Base-by-base conservation (phyloP, 1,140 invertebrate species). In the Drosophila carrolli region DNA sequence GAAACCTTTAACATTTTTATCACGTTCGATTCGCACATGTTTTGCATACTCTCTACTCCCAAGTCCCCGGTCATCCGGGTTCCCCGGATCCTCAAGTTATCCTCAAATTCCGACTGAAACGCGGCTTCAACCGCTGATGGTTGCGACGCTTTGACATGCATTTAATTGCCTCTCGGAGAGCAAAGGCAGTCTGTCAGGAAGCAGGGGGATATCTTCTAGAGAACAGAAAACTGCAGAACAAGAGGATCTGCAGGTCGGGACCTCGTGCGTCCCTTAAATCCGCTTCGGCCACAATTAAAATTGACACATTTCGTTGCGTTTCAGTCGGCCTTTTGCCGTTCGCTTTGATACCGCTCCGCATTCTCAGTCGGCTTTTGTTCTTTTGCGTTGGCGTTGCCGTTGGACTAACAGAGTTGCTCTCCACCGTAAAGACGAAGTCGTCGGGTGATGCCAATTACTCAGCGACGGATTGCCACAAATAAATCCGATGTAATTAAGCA, bases 21-120 rank as follows among this genome's bases (percentile, higher is more conserved):
- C 88, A 91, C 88, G 88, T 91, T 91, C 88, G 83, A 91, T 84
- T 86, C 89, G 88, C 89, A 88, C 88, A 91, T 91, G 88, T 91
- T 91, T 91, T 91, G 88, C 88, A 91, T 91, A 88, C 81, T 67
- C 76, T 61, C 41, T 48, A 29, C 76, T 38, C 11, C 14, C 54
- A 40, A 47, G 35, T 40, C 13, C 14, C 11, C 23, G 23, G 47
- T 14, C 29, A 23, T 29, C 7, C 44, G 43, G 16, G 9, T 23
- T n/a, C 11, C 32, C 2, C 16, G 14, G 10, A 4, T 40, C 38
- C 37, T 27, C 35, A 35, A 27, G 27, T 44, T 40, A 6, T 47
- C 57, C 57, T 35, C 44, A n/a, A 23, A 40, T 44, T 66, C 16
- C 4, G 44, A 59, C 57, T 48, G 43, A 19, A 23, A 59, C 44